phyloP scores from a whole-genome alignment of 2,888 invertebrate species.

The Tetrapedia diversipes region DNA sequence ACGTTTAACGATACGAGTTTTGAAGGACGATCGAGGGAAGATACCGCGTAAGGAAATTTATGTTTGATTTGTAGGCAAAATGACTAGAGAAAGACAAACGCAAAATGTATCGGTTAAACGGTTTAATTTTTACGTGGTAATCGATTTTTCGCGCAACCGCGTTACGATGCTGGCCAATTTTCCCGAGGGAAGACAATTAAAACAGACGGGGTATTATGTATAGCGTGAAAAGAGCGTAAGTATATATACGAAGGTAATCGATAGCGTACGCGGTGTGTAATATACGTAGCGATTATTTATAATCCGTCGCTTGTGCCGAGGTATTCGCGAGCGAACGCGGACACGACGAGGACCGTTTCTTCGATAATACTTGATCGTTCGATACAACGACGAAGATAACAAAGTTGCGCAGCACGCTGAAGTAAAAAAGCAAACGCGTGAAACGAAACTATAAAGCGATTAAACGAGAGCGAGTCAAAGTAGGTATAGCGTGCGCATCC shows the following conservation, averaged over 20 bases:
- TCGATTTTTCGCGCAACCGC: slow-evolving; percentile 9
- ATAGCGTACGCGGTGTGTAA: slow-evolving; percentile 27
- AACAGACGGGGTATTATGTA: slow-evolving; percentile 19
- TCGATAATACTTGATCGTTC: background rate
- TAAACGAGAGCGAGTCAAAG: background rate
- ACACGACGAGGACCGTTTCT: slow-evolving; percentile 47
- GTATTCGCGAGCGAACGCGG: slow-evolving; percentile 24
- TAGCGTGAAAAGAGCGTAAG: slow-evolving; percentile 55
- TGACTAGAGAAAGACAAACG: background rate
- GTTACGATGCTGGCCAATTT: background rate
- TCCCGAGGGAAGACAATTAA: slow-evolving; percentile 65
- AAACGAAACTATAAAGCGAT: background rate
- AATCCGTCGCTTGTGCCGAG: slow-evolving; percentile 28
- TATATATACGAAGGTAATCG: slow-evolving; percentile 61
- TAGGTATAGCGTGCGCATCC: background rate
- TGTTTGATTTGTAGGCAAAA: background rate
- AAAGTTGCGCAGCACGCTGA: no score
- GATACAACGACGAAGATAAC: background rate
- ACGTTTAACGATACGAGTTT: no score
- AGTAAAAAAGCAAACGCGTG: background rate
- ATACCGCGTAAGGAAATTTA: background rate
- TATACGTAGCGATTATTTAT: slow-evolving; percentile 19
- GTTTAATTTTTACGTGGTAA: background rate
- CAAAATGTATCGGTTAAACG: background rate
- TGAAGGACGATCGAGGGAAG: background rate